Evolutionary conservation across 2,113 vertebrate species (phyloP).

Genomic region (Suncus etruscus): DNA sequence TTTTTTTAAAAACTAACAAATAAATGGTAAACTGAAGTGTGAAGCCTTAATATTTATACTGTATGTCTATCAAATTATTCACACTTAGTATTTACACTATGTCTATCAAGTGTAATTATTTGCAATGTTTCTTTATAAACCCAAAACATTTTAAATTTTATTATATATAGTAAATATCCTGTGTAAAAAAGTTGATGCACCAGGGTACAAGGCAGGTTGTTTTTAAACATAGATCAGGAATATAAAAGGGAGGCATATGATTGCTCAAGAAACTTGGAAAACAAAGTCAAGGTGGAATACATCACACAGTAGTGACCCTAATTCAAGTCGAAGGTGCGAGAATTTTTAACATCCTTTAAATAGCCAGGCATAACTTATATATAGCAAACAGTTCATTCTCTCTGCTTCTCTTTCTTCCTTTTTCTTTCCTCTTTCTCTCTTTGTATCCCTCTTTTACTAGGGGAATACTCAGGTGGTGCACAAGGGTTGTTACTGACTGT

Average conservation of each 20-base stretch:
- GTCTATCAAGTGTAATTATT: slow-evolving; percentile 50
- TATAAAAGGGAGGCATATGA: not conserved
- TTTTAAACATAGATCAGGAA: slow-evolving; percentile 1
- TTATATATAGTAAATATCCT: not conserved
- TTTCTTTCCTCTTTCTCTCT: too few species aligned
- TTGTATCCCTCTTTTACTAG: too few species aligned
- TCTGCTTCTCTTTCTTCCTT: too few species aligned
- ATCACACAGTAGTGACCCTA: not conserved
- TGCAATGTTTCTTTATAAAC: slow-evolving; percentile 16
- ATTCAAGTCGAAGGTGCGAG: not conserved
- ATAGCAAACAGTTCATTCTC: too few species aligned
- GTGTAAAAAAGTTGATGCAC: not conserved
- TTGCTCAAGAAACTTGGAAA: not conserved
- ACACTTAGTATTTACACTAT: not conserved
- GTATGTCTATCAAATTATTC: not conserved
- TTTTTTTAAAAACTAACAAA: slow-evolving; percentile 60
- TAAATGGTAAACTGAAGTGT: slow-evolving; percentile 55
- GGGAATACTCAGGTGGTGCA: too few species aligned
- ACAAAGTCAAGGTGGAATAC: not conserved
- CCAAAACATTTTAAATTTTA: slow-evolving; percentile 14
- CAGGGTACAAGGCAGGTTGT: not conserved
- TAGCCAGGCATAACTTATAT: not conserved
- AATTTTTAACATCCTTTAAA: slow-evolving; percentile 22
- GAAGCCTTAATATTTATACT: slow-evolving; percentile 43
- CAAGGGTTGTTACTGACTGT: not conserved